Conservation (phyloP, 2,888 invertebrate species). For the Heliconius hortense region DNA sequence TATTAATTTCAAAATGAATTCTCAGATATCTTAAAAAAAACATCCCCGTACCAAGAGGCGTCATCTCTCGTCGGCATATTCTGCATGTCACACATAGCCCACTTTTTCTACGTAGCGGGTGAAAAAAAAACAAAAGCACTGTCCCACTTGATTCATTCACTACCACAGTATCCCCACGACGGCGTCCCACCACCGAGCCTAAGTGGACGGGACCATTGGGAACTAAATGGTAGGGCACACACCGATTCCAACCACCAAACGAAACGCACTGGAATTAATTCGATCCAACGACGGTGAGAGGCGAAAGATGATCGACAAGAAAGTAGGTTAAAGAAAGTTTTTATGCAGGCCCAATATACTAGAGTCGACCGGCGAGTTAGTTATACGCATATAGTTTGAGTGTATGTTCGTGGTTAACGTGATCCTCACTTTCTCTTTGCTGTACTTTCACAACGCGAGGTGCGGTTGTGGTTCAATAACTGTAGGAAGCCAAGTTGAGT, state of each 20-base stretch:
- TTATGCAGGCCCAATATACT: conserved; percentile 68
- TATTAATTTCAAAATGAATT: neutral
- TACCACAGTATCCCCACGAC: conserved; percentile 67
- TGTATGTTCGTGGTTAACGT: conserved; percentile 63
- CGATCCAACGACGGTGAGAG: conserved; percentile 66
- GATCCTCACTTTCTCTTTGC: conserved; percentile 79
- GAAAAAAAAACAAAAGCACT: conserved; percentile 61
- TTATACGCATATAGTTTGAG: conserved; percentile 61
- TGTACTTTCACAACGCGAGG: conserved; percentile 79
- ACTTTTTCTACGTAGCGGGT: conserved; percentile 57
- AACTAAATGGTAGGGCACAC: conserved; percentile 76
- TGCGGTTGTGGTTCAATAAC: conserved; percentile 73
- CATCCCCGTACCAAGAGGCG: conserved; percentile 69
- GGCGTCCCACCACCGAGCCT: conserved; percentile 71
- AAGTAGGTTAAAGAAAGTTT: conserved; percentile 83
- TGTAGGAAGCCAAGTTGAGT: conserved; percentile 52
- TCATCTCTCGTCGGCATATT: conserved; percentile 74
- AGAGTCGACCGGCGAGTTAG: conserved; percentile 59
- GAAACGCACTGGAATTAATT: conserved; percentile 70
- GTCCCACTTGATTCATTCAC: conserved; percentile 68
- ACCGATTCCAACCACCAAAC: conserved; percentile 71
- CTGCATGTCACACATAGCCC: conserved; percentile 77
- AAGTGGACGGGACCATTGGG: conserved; percentile 71
- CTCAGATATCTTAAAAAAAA: neutral
- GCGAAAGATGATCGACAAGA: conserved; percentile 75